Percentiles rank a stretch among this genome's conserved stretches.
Evolutionary conservation across 2,888 invertebrate genomes (phyloP).

Genomic region (Calameuta filiformis): DNA sequence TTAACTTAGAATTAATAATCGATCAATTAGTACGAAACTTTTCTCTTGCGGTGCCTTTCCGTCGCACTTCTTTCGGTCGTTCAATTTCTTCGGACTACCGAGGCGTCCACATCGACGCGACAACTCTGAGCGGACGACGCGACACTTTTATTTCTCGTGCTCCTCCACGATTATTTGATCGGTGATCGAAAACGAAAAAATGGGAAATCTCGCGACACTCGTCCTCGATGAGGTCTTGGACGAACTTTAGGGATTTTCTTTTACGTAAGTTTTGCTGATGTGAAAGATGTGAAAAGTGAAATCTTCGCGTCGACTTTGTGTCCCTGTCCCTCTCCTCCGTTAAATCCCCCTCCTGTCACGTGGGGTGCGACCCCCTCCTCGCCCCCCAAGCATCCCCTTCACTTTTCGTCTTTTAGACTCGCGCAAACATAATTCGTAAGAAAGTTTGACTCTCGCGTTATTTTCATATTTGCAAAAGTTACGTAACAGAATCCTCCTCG

Average conservation of each 20-base stretch:
- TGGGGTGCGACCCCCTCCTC: too few relatives aligned
- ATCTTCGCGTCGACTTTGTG: neutral
- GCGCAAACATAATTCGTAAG: neutral
- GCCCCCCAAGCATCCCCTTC: too few relatives aligned
- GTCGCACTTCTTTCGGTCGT: slow-evolving; percentile 30
- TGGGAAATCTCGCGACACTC: neutral
- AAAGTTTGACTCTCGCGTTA: neutral
- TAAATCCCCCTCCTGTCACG: too few relatives aligned
- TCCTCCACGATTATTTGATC: too few relatives aligned
- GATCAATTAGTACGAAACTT: slow-evolving; percentile 36
- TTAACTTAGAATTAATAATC: neutral
- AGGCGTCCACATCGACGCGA: neutral
- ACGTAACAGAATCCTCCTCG: slow-evolving; percentile 8
- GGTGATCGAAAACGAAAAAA: too few relatives aligned
- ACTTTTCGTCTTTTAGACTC: neutral
- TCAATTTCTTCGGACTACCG: neutral
- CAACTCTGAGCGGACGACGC: neutral
- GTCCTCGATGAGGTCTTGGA: neutral
- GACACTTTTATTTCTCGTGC: neutral
- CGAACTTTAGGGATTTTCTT: neutral
- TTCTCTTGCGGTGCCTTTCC: slow-evolving; percentile 51
- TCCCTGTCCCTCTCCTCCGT: too few relatives aligned
- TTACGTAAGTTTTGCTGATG: neutral
- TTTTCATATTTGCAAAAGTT: neutral
- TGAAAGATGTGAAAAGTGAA: neutral